A percentile compares a stretch with the other conserved stretches of the same genome.
phyloP scores from a whole-genome alignment of 2,888 invertebrate species.

The Polyommatus icarus region DNA sequence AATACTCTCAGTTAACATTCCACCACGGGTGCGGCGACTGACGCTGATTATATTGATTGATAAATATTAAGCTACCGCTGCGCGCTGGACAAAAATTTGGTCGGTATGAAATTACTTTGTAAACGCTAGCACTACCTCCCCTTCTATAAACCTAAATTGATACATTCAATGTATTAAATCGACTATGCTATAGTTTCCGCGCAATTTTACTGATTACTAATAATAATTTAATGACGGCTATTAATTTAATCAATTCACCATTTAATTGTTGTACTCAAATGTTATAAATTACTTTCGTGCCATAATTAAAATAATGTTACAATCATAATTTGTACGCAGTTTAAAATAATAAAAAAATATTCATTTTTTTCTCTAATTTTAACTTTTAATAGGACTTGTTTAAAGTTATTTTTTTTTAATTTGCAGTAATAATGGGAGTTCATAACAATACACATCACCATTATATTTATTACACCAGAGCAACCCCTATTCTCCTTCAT shows the following conservation, averaged over 20 bases:
- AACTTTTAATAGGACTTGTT: not conserved
- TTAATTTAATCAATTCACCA: not conserved
- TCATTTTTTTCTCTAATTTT: not conserved
- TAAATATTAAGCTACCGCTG: too few relatives aligned
- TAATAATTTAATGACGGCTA: not conserved
- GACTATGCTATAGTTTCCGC: not conserved
- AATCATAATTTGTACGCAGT: too few relatives aligned
- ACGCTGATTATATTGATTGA: too few relatives aligned
- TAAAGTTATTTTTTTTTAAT: not conserved
- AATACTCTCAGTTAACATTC: too few relatives aligned
- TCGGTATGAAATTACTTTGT: too few relatives aligned
- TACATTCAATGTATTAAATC: not conserved
- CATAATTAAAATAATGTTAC: too few relatives aligned
- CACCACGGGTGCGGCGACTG: too few relatives aligned
- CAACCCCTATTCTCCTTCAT: not conserved
- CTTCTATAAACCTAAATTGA: not conserved
- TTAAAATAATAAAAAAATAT: too few relatives aligned
- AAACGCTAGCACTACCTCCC: too few relatives aligned
- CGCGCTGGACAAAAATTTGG: too few relatives aligned
- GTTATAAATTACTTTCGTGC: not conserved
- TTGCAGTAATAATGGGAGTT: not conserved
- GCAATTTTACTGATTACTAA: conserved; percentile 8
- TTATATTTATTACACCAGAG: not conserved
- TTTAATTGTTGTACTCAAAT: not conserved
- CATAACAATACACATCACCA: not conserved